Evolutionary conservation across 2,113 vertebrate genomes (phyloP).

Genomic region (Ailuropoda melanoleuca): DNA sequence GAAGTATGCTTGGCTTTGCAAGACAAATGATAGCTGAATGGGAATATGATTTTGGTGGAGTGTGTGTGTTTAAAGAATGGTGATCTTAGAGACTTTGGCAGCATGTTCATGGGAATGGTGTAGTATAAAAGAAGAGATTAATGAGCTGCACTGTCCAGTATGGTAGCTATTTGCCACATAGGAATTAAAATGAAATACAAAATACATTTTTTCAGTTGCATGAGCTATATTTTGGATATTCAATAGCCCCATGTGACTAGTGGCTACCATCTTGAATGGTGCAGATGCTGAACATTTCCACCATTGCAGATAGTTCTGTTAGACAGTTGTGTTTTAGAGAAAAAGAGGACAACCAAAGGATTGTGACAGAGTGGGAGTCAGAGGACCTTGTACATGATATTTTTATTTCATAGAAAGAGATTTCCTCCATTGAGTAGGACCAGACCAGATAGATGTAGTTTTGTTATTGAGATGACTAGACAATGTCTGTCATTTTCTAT

Average conservation of each 20-base stretch:
- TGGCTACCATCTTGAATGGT: neutral
- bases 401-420: neutral
- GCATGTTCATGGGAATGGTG: neutral
- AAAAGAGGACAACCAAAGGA: neutral
- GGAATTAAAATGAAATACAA: neutral
- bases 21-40: neutral
- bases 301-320: neutral
- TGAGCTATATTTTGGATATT: neutral
- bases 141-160: neutral
- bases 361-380: neutral
- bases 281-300: neutral
- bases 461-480: neutral
- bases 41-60: neutral
- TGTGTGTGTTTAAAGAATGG: neutral
- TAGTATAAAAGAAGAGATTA: neutral
- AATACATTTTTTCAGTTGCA: neutral
- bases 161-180: neutral
- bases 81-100: neutral
- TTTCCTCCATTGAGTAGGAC: neutral
- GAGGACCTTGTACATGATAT: neutral
- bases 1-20: neutral
- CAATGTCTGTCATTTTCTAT: neutral
- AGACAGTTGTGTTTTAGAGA: neutral
- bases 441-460: neutral
- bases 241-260: neutral